A percentile compares a stretch with the other conserved stretches of the same genome.
Conservation (phyloP, 2,113 vertebrate species). For the Anguilla rostrata region DNA sequence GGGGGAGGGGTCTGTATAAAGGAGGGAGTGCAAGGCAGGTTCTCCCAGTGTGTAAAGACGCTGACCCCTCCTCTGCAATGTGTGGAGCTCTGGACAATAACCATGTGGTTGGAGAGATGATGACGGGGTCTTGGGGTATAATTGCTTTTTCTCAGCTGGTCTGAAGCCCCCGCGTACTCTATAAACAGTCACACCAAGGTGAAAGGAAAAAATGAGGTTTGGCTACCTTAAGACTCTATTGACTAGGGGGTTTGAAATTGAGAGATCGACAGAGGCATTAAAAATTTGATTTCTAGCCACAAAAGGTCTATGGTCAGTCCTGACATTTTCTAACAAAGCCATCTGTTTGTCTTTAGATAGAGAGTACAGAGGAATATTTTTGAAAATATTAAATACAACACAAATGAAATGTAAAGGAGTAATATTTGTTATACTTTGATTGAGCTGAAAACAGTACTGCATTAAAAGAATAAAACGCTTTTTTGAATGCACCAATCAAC, state of each 20-base stretch:
- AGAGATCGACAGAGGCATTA: neutral
- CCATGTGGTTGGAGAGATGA: conserved; percentile 10
- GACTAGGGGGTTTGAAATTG: neutral
- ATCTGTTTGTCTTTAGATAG: neutral
- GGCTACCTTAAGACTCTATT: neutral
- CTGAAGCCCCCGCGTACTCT: neutral
- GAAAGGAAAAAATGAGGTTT: conserved; percentile 20
- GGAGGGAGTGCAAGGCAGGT: conserved; percentile 8
- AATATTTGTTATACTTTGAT: too few species aligned
- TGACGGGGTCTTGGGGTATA: conserved; percentile 16
- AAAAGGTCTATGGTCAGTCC: neutral
- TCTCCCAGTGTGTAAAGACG: neutral
- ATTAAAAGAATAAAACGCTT: neutral
- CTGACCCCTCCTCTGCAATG: conserved; percentile 6
- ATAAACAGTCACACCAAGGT: conserved; percentile 3
- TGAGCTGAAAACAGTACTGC: too few species aligned
- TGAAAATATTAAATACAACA: too few species aligned
- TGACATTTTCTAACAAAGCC: neutral
- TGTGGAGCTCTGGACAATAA: conserved; percentile 5
- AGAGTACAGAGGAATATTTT: too few species aligned
- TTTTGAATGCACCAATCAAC: too few species aligned
- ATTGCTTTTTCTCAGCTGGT: conserved; percentile 15
- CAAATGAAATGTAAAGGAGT: neutral
- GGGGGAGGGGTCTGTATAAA: neutral
- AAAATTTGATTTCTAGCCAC: neutral